phyloP scores from a whole-genome alignment of 1,140 invertebrate genomes.

The Gyrodactylus bullatarudis region DNA sequence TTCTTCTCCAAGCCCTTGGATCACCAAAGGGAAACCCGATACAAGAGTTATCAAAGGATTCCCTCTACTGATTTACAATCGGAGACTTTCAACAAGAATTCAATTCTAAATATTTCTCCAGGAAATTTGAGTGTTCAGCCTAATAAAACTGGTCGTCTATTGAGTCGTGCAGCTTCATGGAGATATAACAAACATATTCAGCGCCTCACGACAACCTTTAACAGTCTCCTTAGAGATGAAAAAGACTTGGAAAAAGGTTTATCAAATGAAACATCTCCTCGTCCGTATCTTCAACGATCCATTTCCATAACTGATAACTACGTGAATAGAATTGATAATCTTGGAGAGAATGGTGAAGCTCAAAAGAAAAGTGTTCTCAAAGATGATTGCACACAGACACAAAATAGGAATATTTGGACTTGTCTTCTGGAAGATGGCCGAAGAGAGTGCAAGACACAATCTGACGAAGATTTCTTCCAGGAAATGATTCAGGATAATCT shows the following conservation, averaged over 20 bases:
- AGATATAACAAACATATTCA: neutral
- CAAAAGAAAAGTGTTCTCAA: too few species aligned
- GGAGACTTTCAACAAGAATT: neutral
- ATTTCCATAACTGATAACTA: neutral
- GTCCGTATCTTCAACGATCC: neutral
- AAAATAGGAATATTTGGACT: neutral
- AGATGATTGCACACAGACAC: neutral
- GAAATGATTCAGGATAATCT: neutral
- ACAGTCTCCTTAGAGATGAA: neutral
- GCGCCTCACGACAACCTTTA: neutral
- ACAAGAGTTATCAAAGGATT: neutral
- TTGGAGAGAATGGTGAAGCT: neutral
- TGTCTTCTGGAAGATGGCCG: neutral
- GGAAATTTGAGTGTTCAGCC: neutral
- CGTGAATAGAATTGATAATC: neutral
- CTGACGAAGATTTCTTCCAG: neutral
- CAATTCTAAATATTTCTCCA: neutral
- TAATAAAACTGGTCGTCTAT: neutral
- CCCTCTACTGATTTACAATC: neutral
- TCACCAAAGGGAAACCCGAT: neutral
- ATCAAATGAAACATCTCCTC: too few species aligned
- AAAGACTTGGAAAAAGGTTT: neutral
- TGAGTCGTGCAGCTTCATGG: neutral
- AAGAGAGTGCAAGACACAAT: neutral
- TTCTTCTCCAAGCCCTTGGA: neutral